These are phyloP conservation scores for Dasyornis broadbenti DNA, from an alignment of 2,113 vertebrate genomes.

Conservation along the genomic window DNA sequence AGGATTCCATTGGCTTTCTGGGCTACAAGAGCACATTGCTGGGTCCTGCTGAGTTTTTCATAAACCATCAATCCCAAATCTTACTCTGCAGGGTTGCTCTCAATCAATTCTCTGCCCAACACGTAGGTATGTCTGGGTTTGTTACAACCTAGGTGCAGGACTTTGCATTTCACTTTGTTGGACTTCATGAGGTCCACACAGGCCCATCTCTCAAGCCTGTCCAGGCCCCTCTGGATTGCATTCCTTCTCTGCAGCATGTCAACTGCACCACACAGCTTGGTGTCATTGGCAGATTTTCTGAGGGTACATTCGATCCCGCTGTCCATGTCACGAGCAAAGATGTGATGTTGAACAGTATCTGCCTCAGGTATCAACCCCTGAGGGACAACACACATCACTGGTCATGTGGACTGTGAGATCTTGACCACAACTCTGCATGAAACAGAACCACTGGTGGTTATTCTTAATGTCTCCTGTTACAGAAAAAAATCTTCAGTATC, in stretches of 20 bases:
- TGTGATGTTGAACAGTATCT: neutral
- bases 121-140: neutral
- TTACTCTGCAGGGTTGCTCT: neutral
- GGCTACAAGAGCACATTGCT: rapidly evolving
- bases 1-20: neutral
- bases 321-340: neutral
- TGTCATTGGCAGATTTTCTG: neutral
- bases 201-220: no score
- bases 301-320: neutral
- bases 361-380: neutral
- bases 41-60: neutral
- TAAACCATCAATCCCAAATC: neutral
- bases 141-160: neutral
- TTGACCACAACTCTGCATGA: neutral
- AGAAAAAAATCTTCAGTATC: neutral
- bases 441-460: neutral
- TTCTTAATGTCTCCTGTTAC: neutral
- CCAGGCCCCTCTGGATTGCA: neutral
- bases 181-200: neutral
- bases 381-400: neutral
- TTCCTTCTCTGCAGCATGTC: neutral
- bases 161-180: neutral
- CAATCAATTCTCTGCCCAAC: neutral
- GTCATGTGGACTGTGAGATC: neutral
- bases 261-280: neutral